Conservation (phyloP, 2,888 invertebrate species). For the Augochlorella aurata region DNA sequence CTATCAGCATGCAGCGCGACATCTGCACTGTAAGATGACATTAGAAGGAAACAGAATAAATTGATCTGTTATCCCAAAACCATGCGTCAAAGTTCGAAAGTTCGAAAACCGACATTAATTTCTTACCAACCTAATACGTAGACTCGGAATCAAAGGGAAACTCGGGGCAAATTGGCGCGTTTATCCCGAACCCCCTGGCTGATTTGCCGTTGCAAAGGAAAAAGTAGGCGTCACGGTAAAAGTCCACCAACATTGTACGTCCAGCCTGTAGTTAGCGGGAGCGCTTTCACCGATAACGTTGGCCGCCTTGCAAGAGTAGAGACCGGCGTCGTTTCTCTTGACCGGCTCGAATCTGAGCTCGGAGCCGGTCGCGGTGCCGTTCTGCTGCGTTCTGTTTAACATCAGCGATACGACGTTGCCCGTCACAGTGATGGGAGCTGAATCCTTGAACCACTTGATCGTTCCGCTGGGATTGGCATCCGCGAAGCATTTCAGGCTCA, state of each 20-base stretch:
- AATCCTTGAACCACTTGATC: conserved; percentile 83
- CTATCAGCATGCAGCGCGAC: too few species aligned
- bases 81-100: too few species aligned
- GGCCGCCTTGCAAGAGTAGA: conserved; percentile 93
- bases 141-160: conserved; percentile 1
- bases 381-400: conserved; percentile 83
- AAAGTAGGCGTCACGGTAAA: conserved; percentile 28
- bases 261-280: conserved; percentile 83
- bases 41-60: too few species aligned
- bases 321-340: conserved; percentile 86
- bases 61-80: too few species aligned
- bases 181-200: conserved; percentile 9
- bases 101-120: too few species aligned
- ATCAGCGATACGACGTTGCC: conserved; percentile 80
- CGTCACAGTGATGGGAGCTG: conserved; percentile 67
- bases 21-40: too few species aligned
- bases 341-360: conserved; percentile 84
- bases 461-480: conserved; percentile 84
- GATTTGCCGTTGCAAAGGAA: background rate
- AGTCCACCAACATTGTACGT: conserved; percentile 83
- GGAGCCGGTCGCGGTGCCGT: conserved; percentile 77
- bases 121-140: too few species aligned
- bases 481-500: conserved; percentile 83
- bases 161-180: conserved; percentile 15
- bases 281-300: conserved; percentile 89